These are phyloP conservation scores for Dione vanillae DNA, from an alignment of 2,888 invertebrate species.

Conservation along the genomic window DNA sequence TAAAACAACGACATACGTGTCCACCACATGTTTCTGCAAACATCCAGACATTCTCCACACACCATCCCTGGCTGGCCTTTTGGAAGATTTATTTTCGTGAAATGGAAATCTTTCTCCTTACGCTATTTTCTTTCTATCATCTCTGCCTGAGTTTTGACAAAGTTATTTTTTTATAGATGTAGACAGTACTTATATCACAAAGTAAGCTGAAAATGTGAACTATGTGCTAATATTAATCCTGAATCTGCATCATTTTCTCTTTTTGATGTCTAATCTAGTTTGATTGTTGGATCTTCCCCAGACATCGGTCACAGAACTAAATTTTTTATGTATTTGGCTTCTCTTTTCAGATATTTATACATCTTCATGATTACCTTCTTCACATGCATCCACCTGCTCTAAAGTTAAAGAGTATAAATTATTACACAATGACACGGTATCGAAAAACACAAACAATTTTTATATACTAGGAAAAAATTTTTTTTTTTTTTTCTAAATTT, in stretches of 20 bases:
- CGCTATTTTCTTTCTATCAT: slow-evolving; percentile 79
- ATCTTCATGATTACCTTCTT: slow-evolving; percentile 99
- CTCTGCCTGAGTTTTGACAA: slow-evolving; percentile 57
- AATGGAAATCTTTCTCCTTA: slow-evolving; percentile 79
- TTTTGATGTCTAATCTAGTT: slow-evolving; percentile 84
- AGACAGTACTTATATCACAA: not conserved
- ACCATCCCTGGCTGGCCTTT: slow-evolving; percentile 73
- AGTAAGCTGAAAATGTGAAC: not conserved
- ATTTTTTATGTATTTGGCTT: slow-evolving; percentile 96
- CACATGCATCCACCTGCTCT: slow-evolving; percentile 98
- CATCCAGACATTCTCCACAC: slow-evolving; percentile 80
- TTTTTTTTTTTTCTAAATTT: no score
- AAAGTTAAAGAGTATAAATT: slow-evolving; percentile 24
- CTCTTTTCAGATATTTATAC: slow-evolving; percentile 96
- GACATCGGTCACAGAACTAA: slow-evolving; percentile 95
- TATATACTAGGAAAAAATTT: no score
- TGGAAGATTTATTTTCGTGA: slow-evolving; percentile 77
- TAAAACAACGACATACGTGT: slow-evolving; percentile 57
- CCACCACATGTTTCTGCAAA: slow-evolving; percentile 74
- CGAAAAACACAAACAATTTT: no score
- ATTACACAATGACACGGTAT: no score
- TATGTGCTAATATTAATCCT: slow-evolving; percentile 54
- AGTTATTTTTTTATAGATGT: not conserved
- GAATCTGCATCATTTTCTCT: slow-evolving; percentile 76
- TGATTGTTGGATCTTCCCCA: slow-evolving; percentile 92